Base-by-base conservation (phyloP, 1,140 invertebrate genomes). In the Drosophila littoralis region DNA sequence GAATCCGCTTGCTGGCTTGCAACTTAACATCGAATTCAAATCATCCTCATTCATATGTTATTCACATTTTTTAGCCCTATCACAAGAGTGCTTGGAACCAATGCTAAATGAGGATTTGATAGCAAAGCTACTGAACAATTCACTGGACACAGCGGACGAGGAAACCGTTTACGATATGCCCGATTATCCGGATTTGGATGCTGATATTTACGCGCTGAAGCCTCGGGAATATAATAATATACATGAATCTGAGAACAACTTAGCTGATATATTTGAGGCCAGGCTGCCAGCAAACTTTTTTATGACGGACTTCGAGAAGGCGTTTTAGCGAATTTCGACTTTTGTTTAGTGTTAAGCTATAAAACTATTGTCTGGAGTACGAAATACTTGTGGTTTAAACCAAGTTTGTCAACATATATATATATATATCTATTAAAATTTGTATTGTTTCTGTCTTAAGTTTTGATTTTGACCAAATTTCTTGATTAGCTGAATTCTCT, bases 91-190 rank as follows among this genome's bases (percentile, higher is more conserved):
- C 10, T 1, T 42, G 42, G 48, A 52, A 51, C 61, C 61, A 0
- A 7, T 55, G 59, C 40, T 70, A 0, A 64, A 50, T 43, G 40
- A 54, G 1, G 50, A 70, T n/a, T 22, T 70, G 3, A 54, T 64
- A 1, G 22, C 46, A 0, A 45, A 64, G 13, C 33, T 70, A 7
- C 6, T 55, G 6, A 46, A 54, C 7, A 12, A 55, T 28, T 10
- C 22, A 6, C 6, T 10, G 2, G 35, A 32, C 22, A 28, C 22
- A 9, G 15, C 13, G 1, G 67, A 55, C 4, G 40, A 70, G 10
- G 42, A 40, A 4, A 3, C 0, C 0, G 12, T 13, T 10, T 7
- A 33, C 10, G 13, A 35, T 9, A 2, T 35, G 6, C 50, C 50
- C 28, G n/a, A 1, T 35, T 15, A 35, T 51, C 50, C 50, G 6